Evolutionary conservation across 2,888 invertebrate species (phyloP).

Genomic region (Leptinotarsa rubiginosa): DNA sequence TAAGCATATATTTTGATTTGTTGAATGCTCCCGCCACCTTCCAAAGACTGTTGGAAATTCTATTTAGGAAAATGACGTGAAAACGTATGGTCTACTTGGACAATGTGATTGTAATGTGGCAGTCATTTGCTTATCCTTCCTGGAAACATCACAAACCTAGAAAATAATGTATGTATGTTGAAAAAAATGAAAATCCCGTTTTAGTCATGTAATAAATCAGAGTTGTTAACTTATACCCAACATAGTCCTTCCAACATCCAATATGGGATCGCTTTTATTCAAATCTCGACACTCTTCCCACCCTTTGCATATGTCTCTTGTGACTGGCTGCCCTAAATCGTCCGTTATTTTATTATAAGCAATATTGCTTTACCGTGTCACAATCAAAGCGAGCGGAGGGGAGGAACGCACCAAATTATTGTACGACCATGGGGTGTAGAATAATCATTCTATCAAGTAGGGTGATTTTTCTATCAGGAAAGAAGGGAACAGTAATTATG

Average conservation of each 20-base stretch:
- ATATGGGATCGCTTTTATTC: slow-evolving; percentile 23
- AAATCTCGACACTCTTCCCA: slow-evolving; percentile 37
- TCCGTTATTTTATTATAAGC: slow-evolving; percentile 59
- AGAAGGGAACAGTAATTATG: slow-evolving; percentile 62
- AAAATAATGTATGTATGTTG: no score
- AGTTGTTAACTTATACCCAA: no score
- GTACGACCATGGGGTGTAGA: slow-evolving; percentile 33
- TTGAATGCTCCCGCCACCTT: no score
- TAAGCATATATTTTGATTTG: no score
- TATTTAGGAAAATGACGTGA: no score
- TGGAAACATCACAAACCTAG: no score
- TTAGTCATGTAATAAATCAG: no score
- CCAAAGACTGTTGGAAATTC: no score
- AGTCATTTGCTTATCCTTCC: no score
- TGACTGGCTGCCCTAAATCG: slow-evolving; percentile 62
- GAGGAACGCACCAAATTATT: slow-evolving; percentile 30
- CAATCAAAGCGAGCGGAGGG: slow-evolving; percentile 45
- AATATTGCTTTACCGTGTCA: slow-evolving; percentile 58
- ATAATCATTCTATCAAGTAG: slow-evolving; percentile 40
- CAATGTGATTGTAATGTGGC: no score
- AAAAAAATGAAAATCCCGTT: no score
- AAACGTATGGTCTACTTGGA: no score
- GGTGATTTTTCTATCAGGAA: slow-evolving; percentile 55
- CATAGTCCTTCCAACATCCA: background rate
- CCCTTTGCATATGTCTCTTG: slow-evolving; percentile 41